Conservation (phyloP, 2,113 vertebrate species). For the Aramus guarauna region DNA sequence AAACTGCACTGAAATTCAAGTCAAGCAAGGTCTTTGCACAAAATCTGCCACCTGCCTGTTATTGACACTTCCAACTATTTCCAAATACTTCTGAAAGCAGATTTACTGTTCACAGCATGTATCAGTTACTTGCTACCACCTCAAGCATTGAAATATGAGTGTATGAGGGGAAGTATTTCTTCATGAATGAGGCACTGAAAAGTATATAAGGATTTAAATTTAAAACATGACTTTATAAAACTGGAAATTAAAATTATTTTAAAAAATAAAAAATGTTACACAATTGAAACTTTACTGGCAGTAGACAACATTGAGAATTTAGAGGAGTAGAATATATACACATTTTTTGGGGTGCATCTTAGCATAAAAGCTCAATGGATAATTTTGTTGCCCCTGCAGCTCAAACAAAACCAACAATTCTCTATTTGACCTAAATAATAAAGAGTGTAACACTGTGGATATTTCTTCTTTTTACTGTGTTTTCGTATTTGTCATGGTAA, state of each 20-base stretch:
- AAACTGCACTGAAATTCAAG: constrained; percentile 33
- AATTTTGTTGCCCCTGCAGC: background rate
- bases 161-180: background rate
- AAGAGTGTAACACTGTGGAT: background rate
- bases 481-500: background rate
- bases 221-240: background rate
- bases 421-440: background rate
- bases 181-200: background rate
- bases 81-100: background rate
- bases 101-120: background rate
- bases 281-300: background rate
- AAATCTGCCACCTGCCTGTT: constrained; percentile 14
- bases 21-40: constrained; percentile 21
- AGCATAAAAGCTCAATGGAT: background rate
- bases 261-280: background rate
- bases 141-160: background rate
- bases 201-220: background rate
- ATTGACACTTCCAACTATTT: background rate
- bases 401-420: background rate
- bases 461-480: background rate
- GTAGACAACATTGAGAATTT: background rate
- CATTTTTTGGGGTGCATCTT: background rate
- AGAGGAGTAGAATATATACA: background rate
- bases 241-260: background rate
- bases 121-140: background rate